Conservation (phyloP, 37 sponge, comb jelly and placozoan species). For the Agelas oroides region DNA sequence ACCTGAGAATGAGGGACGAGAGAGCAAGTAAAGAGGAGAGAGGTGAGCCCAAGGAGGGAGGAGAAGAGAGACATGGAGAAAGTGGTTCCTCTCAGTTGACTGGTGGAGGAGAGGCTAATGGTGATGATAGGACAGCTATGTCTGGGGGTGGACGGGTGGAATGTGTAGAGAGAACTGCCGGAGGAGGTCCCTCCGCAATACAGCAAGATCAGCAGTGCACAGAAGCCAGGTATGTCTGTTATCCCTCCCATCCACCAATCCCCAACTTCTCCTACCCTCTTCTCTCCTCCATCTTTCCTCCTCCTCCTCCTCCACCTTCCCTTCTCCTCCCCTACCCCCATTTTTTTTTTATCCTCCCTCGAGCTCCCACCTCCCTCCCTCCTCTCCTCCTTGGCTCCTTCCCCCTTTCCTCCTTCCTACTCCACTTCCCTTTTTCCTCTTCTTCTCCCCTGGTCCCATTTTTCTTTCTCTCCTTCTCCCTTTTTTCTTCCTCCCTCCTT, state of each 20-base stretch:
- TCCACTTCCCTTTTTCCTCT: no score
- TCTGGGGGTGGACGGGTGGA: neutral
- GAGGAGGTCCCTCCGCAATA: neutral
- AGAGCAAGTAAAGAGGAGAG: neutral
- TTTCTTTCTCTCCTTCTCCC: neutral
- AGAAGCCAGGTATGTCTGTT: neutral
- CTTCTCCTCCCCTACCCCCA: neutral
- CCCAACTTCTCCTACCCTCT: no score
- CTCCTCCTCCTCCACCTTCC: no score
- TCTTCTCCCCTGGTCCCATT: neutral
- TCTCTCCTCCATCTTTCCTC: no score
- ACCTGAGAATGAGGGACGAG: neutral
- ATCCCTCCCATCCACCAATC: no score
- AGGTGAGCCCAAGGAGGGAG: neutral
- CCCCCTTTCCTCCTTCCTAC: no score
- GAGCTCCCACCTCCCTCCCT: neutral
- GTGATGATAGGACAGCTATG: no score
- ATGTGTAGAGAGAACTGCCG: constrained; percentile 8
- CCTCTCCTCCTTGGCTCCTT: neutral
- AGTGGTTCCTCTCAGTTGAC: neutral
- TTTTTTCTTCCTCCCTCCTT: no score
- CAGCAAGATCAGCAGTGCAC: no score
- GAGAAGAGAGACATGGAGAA: neutral
- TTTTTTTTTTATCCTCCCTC: neutral
- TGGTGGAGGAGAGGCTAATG: no score